These are phyloP conservation scores for Meloidogyne floridensis DNA, from an alignment of 1,140 invertebrate genomes.

Conservation along the genomic window DNA sequence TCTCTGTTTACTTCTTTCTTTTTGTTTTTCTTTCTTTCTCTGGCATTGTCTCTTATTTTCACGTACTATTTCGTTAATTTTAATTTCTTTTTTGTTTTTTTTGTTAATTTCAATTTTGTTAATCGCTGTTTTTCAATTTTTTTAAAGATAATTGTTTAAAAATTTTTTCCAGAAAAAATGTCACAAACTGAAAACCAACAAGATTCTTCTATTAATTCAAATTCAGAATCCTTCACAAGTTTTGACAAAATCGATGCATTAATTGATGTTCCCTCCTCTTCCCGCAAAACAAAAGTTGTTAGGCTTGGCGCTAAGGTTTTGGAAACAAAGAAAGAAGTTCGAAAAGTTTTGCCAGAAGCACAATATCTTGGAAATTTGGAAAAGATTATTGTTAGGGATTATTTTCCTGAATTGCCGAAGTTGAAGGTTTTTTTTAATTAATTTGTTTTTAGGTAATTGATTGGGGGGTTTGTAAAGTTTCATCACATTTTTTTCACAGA, in stretches of 20 bases:
- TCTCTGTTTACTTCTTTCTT: too few relatives aligned
- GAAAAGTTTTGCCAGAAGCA: constrained; percentile 64
- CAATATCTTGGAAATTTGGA: constrained; percentile 76
- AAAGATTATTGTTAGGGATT: constrained; percentile 93
- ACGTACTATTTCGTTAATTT: too few relatives aligned
- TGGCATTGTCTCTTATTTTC: too few relatives aligned
- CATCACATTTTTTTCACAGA: too few relatives aligned
- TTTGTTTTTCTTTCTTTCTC: too few relatives aligned
- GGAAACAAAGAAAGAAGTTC: constrained; percentile 46
- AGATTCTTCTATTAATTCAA: neutral
- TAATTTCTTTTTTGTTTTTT: too few relatives aligned
- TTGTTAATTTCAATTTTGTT: too few relatives aligned
- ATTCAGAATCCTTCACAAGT: constrained; percentile 28
- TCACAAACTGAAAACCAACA: neutral
- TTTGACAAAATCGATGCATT: constrained; percentile 33
- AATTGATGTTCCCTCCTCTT: constrained; percentile 33
- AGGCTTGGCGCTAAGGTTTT: constrained; percentile 38
- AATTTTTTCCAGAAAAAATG: neutral
- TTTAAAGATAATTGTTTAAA: too few relatives aligned
- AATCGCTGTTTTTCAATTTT: too few relatives aligned
- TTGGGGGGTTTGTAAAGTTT: neutral
- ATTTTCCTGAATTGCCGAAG: constrained; percentile 91
- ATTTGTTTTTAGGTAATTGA: neutral
- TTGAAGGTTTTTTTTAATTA: constrained; percentile 70
- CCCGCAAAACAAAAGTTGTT: constrained; percentile 33